phyloP scores from a whole-genome alignment of 2,113 vertebrate genomes.

The Coryphaenoides rupestris region DNA sequence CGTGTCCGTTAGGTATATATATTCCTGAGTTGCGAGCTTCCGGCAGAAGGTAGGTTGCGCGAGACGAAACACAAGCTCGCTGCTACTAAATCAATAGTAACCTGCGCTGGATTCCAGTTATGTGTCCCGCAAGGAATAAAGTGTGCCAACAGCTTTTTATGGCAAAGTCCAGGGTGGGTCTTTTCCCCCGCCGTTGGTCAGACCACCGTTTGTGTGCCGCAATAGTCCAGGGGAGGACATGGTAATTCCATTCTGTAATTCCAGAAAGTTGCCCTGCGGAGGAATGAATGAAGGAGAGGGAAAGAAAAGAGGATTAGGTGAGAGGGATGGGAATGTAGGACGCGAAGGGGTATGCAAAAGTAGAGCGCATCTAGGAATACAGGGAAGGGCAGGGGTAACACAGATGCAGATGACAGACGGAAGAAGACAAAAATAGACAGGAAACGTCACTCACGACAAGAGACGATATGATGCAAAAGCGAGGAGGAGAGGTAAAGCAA shows the following conservation, averaged over 20 bases:
- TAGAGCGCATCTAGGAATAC: conserved; percentile 47
- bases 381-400: conserved; percentile 14
- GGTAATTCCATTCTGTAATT: conserved; percentile 29
- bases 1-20: conserved; percentile 34
- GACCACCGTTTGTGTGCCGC: too few relatives aligned
- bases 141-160: neutral
- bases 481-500: conserved; percentile 2
- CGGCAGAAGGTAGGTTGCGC: conserved; percentile 15
- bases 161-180: neutral
- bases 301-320: conserved; percentile 28
- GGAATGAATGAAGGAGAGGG: conserved; percentile 30
- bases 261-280: conserved; percentile 30
- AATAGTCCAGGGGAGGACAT: conserved; percentile 15
- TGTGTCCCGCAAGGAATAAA: conserved; percentile 37
- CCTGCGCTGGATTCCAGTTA: neutral
- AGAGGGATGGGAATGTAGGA: conserved; percentile 55
- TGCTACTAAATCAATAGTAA: conserved; percentile 28
- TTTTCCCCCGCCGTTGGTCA: neutral
- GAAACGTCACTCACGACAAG: neutral
- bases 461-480: conserved; percentile 9
- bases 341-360: conserved; percentile 50
- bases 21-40: conserved; percentile 37
- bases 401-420: neutral
- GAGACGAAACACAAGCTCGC: neutral
- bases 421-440: neutral